Conservation (phyloP, 2,113 vertebrate species). For the Anas platyrhynchos region DNA sequence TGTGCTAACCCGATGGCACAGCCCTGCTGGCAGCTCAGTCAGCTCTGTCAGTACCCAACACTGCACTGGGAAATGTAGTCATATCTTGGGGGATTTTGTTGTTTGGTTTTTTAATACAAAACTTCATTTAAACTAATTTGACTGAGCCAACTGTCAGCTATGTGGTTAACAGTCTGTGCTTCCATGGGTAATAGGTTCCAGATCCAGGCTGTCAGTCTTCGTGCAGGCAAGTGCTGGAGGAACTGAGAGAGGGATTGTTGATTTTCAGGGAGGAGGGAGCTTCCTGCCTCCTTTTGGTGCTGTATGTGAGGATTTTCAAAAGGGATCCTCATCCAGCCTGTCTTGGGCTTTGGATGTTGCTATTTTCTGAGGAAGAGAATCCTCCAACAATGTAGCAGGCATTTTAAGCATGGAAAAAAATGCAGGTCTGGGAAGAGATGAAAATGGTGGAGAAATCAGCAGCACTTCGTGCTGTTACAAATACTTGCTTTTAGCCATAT, state of each 20-base stretch:
- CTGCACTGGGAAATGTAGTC: background rate
- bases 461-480: background rate
- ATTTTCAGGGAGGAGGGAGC: background rate
- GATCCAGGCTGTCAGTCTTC: slow-evolving; percentile 20
- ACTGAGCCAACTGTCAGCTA: slow-evolving; percentile 10
- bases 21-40: background rate
- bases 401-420: background rate
- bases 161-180: slow-evolving; percentile 52
- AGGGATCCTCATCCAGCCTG: background rate
- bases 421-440: background rate
- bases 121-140: slow-evolving; percentile 18
- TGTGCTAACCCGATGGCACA: fast-evolving
- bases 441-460: background rate
- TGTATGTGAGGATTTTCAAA: background rate
- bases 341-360: background rate
- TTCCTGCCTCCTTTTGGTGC: slow-evolving; percentile 15
- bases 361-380: background rate
- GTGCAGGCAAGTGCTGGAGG: slow-evolving; percentile 23
- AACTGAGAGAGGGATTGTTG: background rate
- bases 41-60: background rate
- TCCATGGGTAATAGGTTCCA: slow-evolving; percentile 61
- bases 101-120: background rate
- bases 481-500: background rate
- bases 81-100: background rate
- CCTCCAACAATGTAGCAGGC: fast-evolving